Base-by-base conservation (phyloP, 1,140 invertebrate species). In the Hycleus cichorii region DNA sequence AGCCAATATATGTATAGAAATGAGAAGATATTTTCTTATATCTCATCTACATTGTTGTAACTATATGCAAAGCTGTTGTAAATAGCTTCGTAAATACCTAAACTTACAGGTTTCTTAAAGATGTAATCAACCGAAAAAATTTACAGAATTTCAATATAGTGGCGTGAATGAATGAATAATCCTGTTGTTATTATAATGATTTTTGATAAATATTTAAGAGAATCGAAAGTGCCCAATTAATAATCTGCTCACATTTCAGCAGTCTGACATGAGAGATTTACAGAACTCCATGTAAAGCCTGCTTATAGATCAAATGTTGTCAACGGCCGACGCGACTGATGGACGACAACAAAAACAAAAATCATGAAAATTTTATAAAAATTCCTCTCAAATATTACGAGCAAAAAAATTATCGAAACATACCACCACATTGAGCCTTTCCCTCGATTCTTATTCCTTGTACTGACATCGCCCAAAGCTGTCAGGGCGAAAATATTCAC, bases 341-440 rank as follows among this genome's bases (percentile, higher is more conserved):
- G 42, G 38, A 53, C 51, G 51, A 46, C 32, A 32, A 32, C 32
- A 32, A 32, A 32, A 32, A 32, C 32, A 32, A 5, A n/a, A 8
- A 39, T 39, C 10, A 52, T 52, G 9, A 40, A 52, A 52, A 50
- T 50, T 50, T 40, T 25, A 10, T 40, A 40, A 39, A 39, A 50
- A 6, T 39, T 8, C 49, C 11, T 24, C 10, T 18, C 39, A 10
- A 39, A 10, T 39, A 39, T 39, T 39, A 39, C 10, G 40, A 52
- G n/a, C 7, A 52, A 52, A 52, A 25, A 7, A 7, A 32, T 32
- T 5, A 32, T 8, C 53, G 8, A 45, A 25, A 58, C 78, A 63
- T 70, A 81, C 78, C 79, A 80, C 79, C 79, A 81, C 78, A 79
- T 80, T 47, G 78, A 80, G 66, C 79, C 79, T 58, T 78, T 72